Evolutionary conservation across 2,797 vertebrate species (phyloP).

Genomic region (Sciurus vulgaris): DNA sequence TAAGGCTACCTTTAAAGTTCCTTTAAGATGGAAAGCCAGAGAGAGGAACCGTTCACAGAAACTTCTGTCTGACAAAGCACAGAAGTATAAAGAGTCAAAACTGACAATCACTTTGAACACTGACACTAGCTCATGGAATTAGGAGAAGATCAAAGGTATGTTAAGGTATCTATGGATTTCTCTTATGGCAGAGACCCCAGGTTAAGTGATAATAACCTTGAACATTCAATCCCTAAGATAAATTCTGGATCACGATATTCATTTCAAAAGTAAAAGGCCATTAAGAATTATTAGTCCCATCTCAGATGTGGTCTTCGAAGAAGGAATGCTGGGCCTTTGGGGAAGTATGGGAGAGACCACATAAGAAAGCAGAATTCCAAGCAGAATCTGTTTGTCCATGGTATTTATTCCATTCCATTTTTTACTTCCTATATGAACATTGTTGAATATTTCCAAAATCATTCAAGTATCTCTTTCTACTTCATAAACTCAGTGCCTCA

Average conservation of each 20-base stretch:
- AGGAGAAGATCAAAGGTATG: background rate
- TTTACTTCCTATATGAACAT: background rate
- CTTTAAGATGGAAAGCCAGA: background rate
- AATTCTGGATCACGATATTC: background rate
- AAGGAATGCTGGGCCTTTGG: background rate
- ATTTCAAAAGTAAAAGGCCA: background rate
- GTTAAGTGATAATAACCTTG: background rate
- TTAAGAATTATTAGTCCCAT: background rate
- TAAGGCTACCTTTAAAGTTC: background rate
- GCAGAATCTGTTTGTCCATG: background rate
- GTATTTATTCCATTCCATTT: background rate
- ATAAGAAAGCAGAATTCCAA: background rate
- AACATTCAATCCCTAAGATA: background rate
- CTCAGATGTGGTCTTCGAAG: background rate
- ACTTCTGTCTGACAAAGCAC: background rate
- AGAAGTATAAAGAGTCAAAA: constrained; percentile 8
- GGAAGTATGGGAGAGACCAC: background rate
- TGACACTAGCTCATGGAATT: background rate
- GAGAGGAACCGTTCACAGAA: background rate
- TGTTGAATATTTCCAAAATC: background rate
- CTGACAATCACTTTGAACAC: background rate
- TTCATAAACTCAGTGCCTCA: background rate
- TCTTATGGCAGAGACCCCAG: background rate
- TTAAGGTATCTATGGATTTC: background rate
- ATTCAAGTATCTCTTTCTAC: background rate